Conservation (phyloP, 2,113 vertebrate species). For the Fregetta grallaria region DNA sequence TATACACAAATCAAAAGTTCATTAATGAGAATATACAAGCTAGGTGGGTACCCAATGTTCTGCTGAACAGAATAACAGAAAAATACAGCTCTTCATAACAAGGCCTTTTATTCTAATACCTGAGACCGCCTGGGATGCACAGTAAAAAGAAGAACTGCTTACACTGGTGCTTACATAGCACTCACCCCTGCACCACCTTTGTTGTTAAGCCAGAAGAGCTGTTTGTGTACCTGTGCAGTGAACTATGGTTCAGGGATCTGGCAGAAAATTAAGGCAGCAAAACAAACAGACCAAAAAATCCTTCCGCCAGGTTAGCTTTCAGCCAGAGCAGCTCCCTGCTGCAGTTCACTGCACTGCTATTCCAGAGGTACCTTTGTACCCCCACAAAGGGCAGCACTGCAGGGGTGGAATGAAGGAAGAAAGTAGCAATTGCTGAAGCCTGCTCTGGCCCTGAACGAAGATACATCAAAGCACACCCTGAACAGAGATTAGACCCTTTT, state of each 20-base stretch:
- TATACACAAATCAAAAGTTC: not conserved
- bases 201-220: not conserved
- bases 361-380: not conserved
- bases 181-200: not conserved
- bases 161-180: not conserved
- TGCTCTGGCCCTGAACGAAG: not conserved
- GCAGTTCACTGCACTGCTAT: not conserved
- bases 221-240: not conserved
- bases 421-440: not conserved
- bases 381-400: not conserved
- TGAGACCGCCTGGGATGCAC: not conserved
- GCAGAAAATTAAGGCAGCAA: not conserved
- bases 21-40: not conserved
- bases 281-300: not conserved
- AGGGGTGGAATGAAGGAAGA: not conserved
- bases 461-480: not conserved
- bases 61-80: not conserved
- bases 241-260: not conserved
- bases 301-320: not conserved
- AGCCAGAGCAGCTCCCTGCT: not conserved
- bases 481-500: not conserved
- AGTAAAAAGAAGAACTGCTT: not conserved
- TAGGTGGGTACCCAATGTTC: not conserved
- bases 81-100: not conserved
- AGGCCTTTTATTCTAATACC: not conserved